These are phyloP conservation scores for Anarrhichthys ocellatus DNA, from an alignment of 2,113 vertebrate genomes.

Conservation along the genomic window DNA sequence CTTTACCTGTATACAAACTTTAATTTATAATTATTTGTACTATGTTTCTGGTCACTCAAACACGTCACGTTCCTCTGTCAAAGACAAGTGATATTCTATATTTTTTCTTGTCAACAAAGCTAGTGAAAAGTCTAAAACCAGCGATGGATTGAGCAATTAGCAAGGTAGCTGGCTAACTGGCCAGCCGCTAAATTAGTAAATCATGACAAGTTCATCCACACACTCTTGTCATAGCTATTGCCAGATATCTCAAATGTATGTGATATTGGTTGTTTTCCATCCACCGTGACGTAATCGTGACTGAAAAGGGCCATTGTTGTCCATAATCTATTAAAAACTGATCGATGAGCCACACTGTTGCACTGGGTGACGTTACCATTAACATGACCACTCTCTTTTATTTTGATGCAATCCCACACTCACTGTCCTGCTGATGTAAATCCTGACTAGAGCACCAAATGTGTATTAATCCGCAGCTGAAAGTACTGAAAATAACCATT, in stretches of 20 bases:
- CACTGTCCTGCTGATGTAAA: not conserved
- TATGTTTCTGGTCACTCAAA: not conserved
- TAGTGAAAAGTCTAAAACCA: not conserved
- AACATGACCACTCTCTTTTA: not conserved
- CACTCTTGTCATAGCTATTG: no score
- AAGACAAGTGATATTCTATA: slow-evolving; percentile 2
- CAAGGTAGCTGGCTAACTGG: no score
- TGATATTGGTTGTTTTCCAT: no score
- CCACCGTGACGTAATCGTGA: no score
- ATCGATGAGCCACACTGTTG: no score
- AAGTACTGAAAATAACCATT: not conserved
- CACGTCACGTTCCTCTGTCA: not conserved
- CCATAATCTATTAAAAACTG: not conserved
- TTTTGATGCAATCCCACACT: not conserved
- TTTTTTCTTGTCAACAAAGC: slow-evolving; percentile 21
- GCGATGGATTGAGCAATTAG: not conserved
- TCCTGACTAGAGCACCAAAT: not conserved
- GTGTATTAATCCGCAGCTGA: not conserved
- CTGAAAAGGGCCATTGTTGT: not conserved
- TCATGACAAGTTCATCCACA: no score
- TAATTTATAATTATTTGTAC: not conserved
- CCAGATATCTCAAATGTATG: no score
- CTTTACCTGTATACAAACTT: not conserved
- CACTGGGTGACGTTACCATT: not conserved
- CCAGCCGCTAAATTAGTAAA: no score